Conservation (phyloP, 2,888 invertebrate species). For the Alviniconcha strummeri region DNA sequence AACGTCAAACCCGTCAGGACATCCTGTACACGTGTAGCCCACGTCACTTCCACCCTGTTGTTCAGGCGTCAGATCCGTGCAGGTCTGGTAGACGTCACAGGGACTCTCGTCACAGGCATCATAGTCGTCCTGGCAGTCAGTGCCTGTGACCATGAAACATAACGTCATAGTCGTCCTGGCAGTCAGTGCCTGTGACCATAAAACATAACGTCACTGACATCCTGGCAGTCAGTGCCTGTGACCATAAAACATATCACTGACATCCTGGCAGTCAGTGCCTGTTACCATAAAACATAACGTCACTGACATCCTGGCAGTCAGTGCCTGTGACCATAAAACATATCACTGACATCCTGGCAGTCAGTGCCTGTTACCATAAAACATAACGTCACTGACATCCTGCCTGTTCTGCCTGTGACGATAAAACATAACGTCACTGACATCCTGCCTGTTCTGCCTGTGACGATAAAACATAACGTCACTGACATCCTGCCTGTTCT, state of each 20-base stretch:
- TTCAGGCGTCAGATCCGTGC: constrained; percentile 41
- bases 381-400: no score
- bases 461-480: no score
- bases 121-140: constrained; percentile 26
- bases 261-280: no score
- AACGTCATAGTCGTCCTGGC: constrained; percentile 37
- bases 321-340: no score
- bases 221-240: neutral
- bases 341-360: no score
- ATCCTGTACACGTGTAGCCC: constrained; percentile 27
- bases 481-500: no score
- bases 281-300: no score
- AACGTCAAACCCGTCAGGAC: constrained; percentile 31
- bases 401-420: no score
- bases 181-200: neutral
- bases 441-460: no score
- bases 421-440: no score
- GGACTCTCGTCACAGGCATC: constrained; percentile 46
- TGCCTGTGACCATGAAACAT: neutral
- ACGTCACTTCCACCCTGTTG: constrained; percentile 29
- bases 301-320: no score
- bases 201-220: constrained; percentile 36
- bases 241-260: neutral
- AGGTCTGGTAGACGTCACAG: constrained; percentile 38
- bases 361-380: no score